Base-by-base conservation (phyloP, 1,140 invertebrate genomes). In the Dryas iulia region DNA sequence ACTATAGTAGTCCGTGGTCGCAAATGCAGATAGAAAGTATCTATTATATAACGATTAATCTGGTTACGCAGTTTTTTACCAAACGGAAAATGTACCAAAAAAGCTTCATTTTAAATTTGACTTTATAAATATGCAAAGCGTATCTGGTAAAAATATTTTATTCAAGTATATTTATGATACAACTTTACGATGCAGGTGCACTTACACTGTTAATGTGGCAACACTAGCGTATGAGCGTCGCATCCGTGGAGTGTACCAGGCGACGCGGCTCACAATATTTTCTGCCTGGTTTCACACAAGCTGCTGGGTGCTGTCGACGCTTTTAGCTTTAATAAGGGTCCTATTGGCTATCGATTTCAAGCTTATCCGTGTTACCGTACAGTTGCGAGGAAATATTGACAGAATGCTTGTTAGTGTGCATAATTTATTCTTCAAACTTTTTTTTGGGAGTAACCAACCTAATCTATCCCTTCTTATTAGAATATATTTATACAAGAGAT, bases 221-320 rank as follows among this genome's bases (percentile, higher is more conserved):
- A 89, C 86, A 0, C 64, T 89, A 18, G 73, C 74, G 0, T 91
- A 84, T 59, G 83, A 89, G 66, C 76, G 86, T 0, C 82, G 82
- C 11, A 89, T 91, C 59, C 81, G 86, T 5, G 87, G 89, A 1
- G 86, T 91, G 3, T 90, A 89, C 73, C 87, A 89, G 61, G 87
- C 82, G 0, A 86, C 73, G 0, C 66, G 64, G 39, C 78, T 88
- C 10, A 90, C 87, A 0, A 85, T 92, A 18, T 24, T 81, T 0
- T 80, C 87, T 0, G 84, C 85, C 0, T 92, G 92, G 90, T 65
- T 92, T 1, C 90, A 92, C 69, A 92, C 90, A 0, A 10, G 59
- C 2, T 90, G 89, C 72, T 92, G 92, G 92, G 4, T 90, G 0
- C 39, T 82, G 0, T 86, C 89, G 0, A 79, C 87, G 0, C 10